A percentile compares a stretch with the other conserved stretches of the same genome.
These are phyloP conservation scores for Telmatochromis sp. DNA, from an alignment of 2,113 vertebrate species.

Conservation along the genomic window DNA sequence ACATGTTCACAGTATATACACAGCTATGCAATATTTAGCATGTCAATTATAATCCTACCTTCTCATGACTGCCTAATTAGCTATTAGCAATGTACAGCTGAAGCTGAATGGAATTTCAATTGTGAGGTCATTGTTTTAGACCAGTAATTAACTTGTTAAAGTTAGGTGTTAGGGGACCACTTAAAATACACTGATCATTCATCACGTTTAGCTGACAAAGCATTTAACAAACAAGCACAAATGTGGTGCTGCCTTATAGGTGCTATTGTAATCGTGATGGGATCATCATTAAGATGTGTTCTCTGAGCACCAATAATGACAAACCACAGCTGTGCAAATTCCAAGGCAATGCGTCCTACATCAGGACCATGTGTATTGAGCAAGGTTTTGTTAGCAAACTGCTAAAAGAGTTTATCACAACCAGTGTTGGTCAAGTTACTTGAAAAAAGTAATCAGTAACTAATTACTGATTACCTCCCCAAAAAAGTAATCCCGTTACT, in stretches of 20 bases:
- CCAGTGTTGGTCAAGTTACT: too few species aligned
- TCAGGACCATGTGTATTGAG: neutral
- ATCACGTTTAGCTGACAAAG: neutral
- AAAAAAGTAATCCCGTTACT: too few species aligned
- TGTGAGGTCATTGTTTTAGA: neutral
- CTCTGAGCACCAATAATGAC: neutral
- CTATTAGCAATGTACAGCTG: neutral
- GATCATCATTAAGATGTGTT: neutral
- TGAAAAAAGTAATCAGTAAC: too few species aligned
- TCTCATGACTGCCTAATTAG: neutral
- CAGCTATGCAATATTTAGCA: neutral
- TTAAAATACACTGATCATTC: neutral
- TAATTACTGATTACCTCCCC: too few species aligned
- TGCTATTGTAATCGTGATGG: neutral
- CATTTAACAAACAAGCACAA: neutral
- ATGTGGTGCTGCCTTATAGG: neutral
- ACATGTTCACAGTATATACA: neutral
- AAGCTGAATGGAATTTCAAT: neutral
- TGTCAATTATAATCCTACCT: neutral
- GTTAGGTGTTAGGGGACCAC: neutral
- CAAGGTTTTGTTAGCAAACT: neutral
- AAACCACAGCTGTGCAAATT: neutral
- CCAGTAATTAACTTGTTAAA: neutral
- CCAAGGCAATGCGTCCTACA: neutral
- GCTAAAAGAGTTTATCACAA: neutral